Percentiles rank a stretch among this genome's conserved stretches.
These are phyloP conservation scores for Ricordea florida DNA, from an alignment of 92 coral and sea anemone genomes.

Conservation along the genomic window DNA sequence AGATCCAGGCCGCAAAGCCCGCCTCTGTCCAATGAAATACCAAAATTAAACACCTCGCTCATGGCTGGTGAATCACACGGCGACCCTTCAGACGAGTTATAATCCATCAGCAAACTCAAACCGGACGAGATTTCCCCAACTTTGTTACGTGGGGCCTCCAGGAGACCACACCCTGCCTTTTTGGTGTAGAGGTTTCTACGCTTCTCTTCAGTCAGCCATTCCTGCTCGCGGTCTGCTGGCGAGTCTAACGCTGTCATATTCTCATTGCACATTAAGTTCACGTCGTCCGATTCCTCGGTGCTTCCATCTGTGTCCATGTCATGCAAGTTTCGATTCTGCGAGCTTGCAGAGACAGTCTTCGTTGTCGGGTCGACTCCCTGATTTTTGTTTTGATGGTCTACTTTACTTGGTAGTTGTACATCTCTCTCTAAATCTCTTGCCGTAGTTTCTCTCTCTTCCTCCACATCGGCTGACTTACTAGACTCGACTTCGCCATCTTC, in stretches of 20 bases:
- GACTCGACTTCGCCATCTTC: neutral
- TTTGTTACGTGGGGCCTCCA: slow-evolving; percentile 15
- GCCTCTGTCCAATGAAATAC: neutral
- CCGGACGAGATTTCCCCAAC: slow-evolving; percentile 57
- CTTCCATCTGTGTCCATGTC: slow-evolving; percentile 21
- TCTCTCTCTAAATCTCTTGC: too few species aligned
- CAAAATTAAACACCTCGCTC: slow-evolving; percentile 12
- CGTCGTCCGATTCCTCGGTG: slow-evolving; percentile 8
- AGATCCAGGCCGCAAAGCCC: slow-evolving; percentile 5
- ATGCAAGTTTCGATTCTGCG: too few species aligned
- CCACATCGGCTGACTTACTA: slow-evolving; percentile 6
- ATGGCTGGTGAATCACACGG: slow-evolving; percentile 43
- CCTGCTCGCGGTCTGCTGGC: slow-evolving; percentile 8
- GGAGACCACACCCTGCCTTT: slow-evolving; percentile 25
- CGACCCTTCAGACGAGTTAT: slow-evolving; percentile 82
- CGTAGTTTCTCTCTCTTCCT: neutral
- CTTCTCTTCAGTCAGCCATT: slow-evolving; percentile 40
- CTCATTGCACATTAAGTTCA: slow-evolving; percentile 53
- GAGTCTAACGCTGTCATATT: slow-evolving; percentile 12
- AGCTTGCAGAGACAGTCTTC: neutral
- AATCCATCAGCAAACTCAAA: slow-evolving; percentile 78
- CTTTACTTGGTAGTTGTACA: neutral
- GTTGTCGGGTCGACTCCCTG: neutral
- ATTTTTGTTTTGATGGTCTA: slow-evolving; percentile 27
- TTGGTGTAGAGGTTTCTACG: slow-evolving; percentile 14